Evolutionary conservation across 2,888 invertebrate species (phyloP).

Genomic region (Melolontha melolontha): DNA sequence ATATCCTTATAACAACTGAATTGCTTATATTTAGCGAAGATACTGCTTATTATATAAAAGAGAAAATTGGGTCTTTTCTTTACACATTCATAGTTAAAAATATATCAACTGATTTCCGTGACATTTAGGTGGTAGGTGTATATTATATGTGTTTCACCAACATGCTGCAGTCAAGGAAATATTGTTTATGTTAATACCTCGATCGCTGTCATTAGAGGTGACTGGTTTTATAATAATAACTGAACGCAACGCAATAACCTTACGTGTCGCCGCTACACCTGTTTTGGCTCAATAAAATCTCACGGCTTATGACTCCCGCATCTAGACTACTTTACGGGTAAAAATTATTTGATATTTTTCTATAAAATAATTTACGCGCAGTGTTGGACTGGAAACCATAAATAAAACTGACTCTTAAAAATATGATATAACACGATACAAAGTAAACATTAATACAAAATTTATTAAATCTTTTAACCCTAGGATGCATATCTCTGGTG

Average conservation of each 20-base stretch:
- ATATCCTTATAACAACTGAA: no score
- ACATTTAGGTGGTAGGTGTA: slow-evolving; percentile 1
- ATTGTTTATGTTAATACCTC: slow-evolving; percentile 40
- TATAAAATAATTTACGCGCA: slow-evolving; percentile 47
- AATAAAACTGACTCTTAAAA: slow-evolving; percentile 1
- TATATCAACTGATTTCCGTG: no score
- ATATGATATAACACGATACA: no score
- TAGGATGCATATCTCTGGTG: no score
- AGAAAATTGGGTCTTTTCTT: no score
- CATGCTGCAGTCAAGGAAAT: slow-evolving; percentile 26
- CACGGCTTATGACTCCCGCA: slow-evolving; percentile 62
- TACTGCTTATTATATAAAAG: no score
- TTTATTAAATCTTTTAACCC: no score
- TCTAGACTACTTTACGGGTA: slow-evolving; percentile 48
- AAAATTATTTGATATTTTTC: slow-evolving; percentile 51
- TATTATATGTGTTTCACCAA: slow-evolving; percentile 14
- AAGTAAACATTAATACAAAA: no score
- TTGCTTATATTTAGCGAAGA: no score
- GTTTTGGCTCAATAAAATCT: slow-evolving; percentile 62
- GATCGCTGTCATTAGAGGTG: slow-evolving; percentile 52
- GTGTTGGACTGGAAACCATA: slow-evolving; percentile 37
- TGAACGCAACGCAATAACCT: slow-evolving; percentile 52
- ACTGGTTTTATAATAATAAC: slow-evolving; percentile 52
- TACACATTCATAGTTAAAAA: no score
- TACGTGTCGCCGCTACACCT: slow-evolving; percentile 60